Evolutionary conservation across 30 jellyfish, hydroid and myxozoan species (phyloP).

Genomic region (Mastigias papua): DNA sequence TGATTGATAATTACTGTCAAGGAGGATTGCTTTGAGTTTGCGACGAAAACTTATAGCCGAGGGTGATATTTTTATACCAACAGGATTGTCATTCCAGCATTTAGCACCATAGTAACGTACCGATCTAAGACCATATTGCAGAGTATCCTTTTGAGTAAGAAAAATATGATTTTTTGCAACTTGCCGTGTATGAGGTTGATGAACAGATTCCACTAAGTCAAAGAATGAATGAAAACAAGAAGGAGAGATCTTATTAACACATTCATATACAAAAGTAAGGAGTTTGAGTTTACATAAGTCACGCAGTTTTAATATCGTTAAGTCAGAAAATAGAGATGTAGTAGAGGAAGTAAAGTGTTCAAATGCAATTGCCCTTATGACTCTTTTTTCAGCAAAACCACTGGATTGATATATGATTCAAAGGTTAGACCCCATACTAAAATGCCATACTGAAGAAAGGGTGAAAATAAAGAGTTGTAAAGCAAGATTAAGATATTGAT

Average conservation of each 20-base stretch:
- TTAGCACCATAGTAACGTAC: constrained; percentile 58
- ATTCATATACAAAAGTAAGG: constrained; percentile 50
- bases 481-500: constrained; percentile 54
- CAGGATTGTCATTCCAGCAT: constrained; percentile 60
- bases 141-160: constrained; percentile 34
- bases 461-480: constrained; percentile 67
- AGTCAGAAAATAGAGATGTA: constrained; percentile 65
- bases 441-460: constrained; percentile 67
- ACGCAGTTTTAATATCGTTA: constrained; percentile 47
- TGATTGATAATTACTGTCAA: background rate
- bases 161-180: constrained; percentile 42
- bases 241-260: constrained; percentile 56
- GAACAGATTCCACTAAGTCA: constrained; percentile 44
- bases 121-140: constrained; percentile 61
- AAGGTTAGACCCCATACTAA: constrained; percentile 56
- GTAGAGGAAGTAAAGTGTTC: constrained; percentile 65
- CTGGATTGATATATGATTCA: constrained; percentile 40
- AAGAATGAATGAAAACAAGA: constrained; percentile 30
- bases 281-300: constrained; percentile 51
- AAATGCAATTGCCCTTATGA: constrained; percentile 53
- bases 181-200: constrained; percentile 70
- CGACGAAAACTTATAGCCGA: background rate
- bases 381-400: constrained; percentile 58
- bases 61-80: background rate
- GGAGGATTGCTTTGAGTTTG: constrained; percentile 17